Evolutionary conservation across 2,797 vertebrate species (phyloP), one percentile per base, ranked within the genome.

Genomic region (Melanitta fusca): DNA sequence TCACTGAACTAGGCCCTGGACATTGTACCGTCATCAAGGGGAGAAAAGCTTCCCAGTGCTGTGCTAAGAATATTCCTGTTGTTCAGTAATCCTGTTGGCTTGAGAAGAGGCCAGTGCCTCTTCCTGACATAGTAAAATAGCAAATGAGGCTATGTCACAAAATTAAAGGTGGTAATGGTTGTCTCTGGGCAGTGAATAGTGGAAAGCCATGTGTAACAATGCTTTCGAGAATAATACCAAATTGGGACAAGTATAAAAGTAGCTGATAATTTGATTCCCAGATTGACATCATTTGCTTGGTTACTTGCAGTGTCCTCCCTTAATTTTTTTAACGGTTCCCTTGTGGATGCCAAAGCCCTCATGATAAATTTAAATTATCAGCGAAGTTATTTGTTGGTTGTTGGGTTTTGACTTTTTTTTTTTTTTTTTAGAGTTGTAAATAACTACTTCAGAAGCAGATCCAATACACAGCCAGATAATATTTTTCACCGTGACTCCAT

Each of bases 141-240:
- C 45, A 41, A 49, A 25, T 83, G 56, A 62, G 86, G 34, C 4
- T 27, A 8, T 39, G 27, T 74, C 36, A 65, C 49, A n/a, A 53
- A 66, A 38, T 39, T 70, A 47, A 58, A 60, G 38, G 11, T 66
- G 66, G 38, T n/a, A 54, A n/a, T 62, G 38, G 12, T 62, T 91
- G 27, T 73, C 12, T 60, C 45, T 83, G 53, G 60, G 20, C 54
- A 51, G n/a, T 60, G 36, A 79, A 14, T 21, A 41, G 11, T 38
- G n/a, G 41, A 49, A 72, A 75, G 13, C 1, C 1, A 30, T 41
- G 57, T 41, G 28, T 53, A 32, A 16, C 17, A 32, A 0, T 45
- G 21, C 57, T 81, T 47, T 58, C 62, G 73, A 72, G 58, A 62
- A 36, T 49, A 51, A 70, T 24, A 32, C 32, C 36, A 90, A 70